Evolutionary conservation across 2,888 invertebrate genomes (phyloP), one percentile per base, ranked within the genome.

Genomic region (Brachypalpus laphriformis): DNA sequence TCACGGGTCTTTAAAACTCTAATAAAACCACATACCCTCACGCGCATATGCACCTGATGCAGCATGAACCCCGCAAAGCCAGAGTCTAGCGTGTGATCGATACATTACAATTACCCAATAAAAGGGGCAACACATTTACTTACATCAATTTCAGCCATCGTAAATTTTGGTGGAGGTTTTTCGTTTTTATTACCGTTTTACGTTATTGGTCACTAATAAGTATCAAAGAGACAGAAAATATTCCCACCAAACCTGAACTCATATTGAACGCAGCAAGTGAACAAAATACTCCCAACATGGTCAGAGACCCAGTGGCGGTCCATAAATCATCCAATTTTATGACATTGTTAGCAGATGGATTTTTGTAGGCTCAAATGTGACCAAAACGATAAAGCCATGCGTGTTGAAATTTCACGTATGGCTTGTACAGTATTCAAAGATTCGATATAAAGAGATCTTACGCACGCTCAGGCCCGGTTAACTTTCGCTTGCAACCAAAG

Each of bases 261-360:
- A 18, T n/a, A 68, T 40, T 34, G 34, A 65, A 49, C 5, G 42
- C 31, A 28, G 63, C 63, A 74, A 56, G 54, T 65, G 74, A 40
- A 54, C 42, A 74, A 54, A 34, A 59, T 71, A 71, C 71, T 57
- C 47, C 40, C 49, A 61, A 72, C 61, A 61, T 31, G 51, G 51
- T 14, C 28, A 11, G 25, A 8, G 42, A 47, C 14, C 31, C 31
- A 28, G 31, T 20, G 57, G 34, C 56, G 16, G 61, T 40, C 14
- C 6, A 59, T 66, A 74, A 80, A 66, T 74, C 74, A 65, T 65
- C 40, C 8, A 66, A 57, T 51, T 74, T 74, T 66, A 66, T 51
- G 65, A 66, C 59, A 51, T 37, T 34, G 40, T 42, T 54, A 20
- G 28, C 45, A 42, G 74, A 54, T 74, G 54, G 63, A 74, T 20